Base-by-base conservation (phyloP, 2,113 vertebrate species). In the Syngnathoides biaculeatus region DNA sequence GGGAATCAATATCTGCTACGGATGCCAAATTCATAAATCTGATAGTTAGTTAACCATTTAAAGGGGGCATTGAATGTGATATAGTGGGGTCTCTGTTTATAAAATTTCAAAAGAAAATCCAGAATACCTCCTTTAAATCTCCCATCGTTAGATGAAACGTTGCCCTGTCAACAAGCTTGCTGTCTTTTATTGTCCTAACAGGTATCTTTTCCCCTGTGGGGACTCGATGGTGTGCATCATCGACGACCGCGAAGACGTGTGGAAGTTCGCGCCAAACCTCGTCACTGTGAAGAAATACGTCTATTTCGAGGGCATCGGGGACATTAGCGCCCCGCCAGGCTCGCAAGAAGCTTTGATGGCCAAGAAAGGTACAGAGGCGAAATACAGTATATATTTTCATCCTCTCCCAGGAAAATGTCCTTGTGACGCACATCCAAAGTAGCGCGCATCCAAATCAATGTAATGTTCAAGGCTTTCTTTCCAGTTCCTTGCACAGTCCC, bases 171-270 rank as follows among this genome's bases (percentile, higher is more conserved):
- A 26, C 39, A 62, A 62, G 40, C n/a, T 61, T 19, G 10, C 12
- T n/a, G 20, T 39, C 58, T 38, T 40, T 43, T 3, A 22, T 67
- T 53, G 22, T 40, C 8, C 47, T 12, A 19, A 53, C 84, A 99
- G 97, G 84, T 96, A 99, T 76, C 93, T 99, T 73, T 99, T 99
- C 76, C 97, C 97, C 0, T 98, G 97, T 65, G 97, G 97, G 0
- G 97, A 99, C 75, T 95, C 96, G 2, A 99, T 98, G 97, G 97
- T 99, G 72, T 98, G 97, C 86, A 98, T 98, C 55, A 99, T 99
- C 14, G 97, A 99, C 42, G 97, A 99, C n/a, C 91, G 97, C 60
- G 97, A 99, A 74, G 97, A 99, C 11, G 97, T 98, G 58, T 99
- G 97, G 97, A 98, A 98, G 84, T 98, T 96, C 69, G 97, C 97